A percentile compares a stretch with the other conserved stretches of the same genome.
phyloP scores from a whole-genome alignment of 2,888 invertebrate species.

The Metallyticus violacea region DNA sequence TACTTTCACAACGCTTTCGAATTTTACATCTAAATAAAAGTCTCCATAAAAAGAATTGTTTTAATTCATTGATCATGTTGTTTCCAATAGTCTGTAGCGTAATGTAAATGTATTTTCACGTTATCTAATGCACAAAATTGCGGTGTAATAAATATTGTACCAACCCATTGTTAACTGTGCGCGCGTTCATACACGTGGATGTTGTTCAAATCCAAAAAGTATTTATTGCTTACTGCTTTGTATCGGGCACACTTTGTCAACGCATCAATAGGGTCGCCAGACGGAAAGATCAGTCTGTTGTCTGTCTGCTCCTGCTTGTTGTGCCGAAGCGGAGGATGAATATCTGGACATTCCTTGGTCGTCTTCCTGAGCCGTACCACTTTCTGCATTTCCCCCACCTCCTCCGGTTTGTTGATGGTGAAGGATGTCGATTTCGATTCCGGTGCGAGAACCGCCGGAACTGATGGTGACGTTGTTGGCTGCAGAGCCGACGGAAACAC shows the following conservation, averaged over 20 bases:
- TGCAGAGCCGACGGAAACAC: constrained; percentile 33
- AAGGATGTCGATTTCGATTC: constrained; percentile 38
- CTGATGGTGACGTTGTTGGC: constrained; percentile 36
- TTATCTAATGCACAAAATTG: not conserved
- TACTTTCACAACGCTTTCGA: not conserved
- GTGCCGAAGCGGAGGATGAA: not conserved
- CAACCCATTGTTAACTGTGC: not conserved
- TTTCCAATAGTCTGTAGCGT: not conserved
- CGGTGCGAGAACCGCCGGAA: constrained; percentile 28
- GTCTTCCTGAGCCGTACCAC: constrained; percentile 45
- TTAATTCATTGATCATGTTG: not conserved
- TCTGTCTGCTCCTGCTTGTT: constrained; percentile 32
- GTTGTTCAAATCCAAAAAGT: too few species aligned
- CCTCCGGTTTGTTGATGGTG: constrained; percentile 32
- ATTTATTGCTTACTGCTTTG: too few species aligned
- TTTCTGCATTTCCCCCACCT: constrained; percentile 40
- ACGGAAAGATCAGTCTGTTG: constrained; percentile 40
- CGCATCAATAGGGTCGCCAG: constrained; percentile 42
- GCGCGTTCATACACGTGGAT: not conserved
- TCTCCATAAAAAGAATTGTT: not conserved
- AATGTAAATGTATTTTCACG: not conserved
- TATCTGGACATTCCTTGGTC: constrained; percentile 28
- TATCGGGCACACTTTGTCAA: too few species aligned
- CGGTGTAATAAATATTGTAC: not conserved
- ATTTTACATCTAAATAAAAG: not conserved